phyloP scores from a whole-genome alignment of 2,888 invertebrate genomes.

The Cantharis nigra region DNA sequence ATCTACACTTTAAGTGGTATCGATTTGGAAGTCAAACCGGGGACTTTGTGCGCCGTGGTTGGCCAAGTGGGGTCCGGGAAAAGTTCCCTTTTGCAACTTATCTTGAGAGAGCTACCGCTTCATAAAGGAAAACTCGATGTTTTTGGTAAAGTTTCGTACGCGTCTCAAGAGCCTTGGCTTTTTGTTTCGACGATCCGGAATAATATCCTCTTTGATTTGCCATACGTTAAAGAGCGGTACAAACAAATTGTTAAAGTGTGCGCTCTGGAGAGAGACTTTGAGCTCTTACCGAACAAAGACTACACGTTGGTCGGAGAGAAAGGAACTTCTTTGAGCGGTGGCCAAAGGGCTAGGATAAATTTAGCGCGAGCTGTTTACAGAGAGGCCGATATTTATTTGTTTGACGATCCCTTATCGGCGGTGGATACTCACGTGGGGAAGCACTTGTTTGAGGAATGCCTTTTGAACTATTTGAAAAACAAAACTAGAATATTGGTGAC shows the following conservation, averaged over 20 bases:
- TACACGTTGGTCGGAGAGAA: slow-evolving; percentile 77
- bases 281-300: slow-evolving; percentile 72
- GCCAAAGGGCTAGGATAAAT: slow-evolving; percentile 79
- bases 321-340: slow-evolving; percentile 78
- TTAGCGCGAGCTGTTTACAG: slow-evolving; percentile 78
- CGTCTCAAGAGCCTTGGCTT: slow-evolving; percentile 82
- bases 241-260: slow-evolving; percentile 63
- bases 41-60: slow-evolving; percentile 60
- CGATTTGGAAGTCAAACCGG: slow-evolving; percentile 57
- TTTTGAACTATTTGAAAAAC: slow-evolving; percentile 59
- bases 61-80: slow-evolving; percentile 74
- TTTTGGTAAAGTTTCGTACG: slow-evolving; percentile 70
- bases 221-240: slow-evolving; percentile 60
- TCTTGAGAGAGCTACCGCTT: slow-evolving; percentile 73
- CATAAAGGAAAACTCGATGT: slow-evolving; percentile 64
- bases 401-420: slow-evolving; percentile 81
- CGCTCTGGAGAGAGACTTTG: slow-evolving; percentile 69
- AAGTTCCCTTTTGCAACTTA: slow-evolving; percentile 68
- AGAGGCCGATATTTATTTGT: slow-evolving; percentile 74
- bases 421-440: slow-evolving; percentile 79
- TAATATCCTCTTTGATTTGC: slow-evolving; percentile 78
- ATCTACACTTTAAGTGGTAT: slow-evolving; percentile 58
- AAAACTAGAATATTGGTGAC: slow-evolving; percentile 79
- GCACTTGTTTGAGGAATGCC: slow-evolving; percentile 76
- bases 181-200: slow-evolving; percentile 73